These are phyloP conservation scores for Chironex yamaguchii DNA, from an alignment of 30 jellyfish, hydroid and myxozoan species.

Conservation along the genomic window DNA sequence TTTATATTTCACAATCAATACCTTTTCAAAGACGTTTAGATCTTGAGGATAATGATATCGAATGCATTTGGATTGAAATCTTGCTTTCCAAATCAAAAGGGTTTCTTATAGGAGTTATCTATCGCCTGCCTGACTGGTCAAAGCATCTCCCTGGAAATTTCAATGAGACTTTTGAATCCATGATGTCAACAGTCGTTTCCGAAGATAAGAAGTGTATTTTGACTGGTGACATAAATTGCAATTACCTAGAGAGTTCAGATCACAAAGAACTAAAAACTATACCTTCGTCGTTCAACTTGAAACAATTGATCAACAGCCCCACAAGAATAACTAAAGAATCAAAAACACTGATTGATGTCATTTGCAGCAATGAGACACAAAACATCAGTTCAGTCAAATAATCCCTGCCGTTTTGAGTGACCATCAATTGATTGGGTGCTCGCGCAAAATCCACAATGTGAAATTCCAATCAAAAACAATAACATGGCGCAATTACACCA, in stretches of 20 bases:
- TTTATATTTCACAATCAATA: constrained; percentile 35
- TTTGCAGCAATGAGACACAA: not conserved
- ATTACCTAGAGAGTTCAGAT: constrained; percentile 13
- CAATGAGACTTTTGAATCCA: not conserved
- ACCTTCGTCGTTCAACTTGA: constrained; percentile 4
- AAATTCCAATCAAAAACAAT: constrained; percentile 21
- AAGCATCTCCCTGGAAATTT: constrained; percentile 1
- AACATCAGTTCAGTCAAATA: not conserved
- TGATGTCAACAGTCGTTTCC: not conserved
- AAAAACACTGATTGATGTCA: constrained; percentile 46
- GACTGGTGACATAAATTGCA: constrained; percentile 15
- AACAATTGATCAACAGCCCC: constrained; percentile 34
- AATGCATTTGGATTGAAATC: constrained; percentile 57
- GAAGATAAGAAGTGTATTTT: constrained; percentile 8
- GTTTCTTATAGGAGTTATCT: constrained; percentile 12
- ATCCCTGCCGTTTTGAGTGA: not conserved
- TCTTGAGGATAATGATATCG: constrained; percentile 52
- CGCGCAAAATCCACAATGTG: constrained; percentile 54
- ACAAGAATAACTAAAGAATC: constrained; percentile 61
- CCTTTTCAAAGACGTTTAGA: constrained; percentile 61
- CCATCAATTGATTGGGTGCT: constrained; percentile 42
- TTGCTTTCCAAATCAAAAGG: constrained; percentile 41
- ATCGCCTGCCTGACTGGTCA: constrained; percentile 11
- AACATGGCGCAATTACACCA: constrained; percentile 28
- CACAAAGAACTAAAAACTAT: constrained; percentile 1